Evolutionary conservation across 1,140 invertebrate genomes (phyloP).

Genomic region (Scaptomyza pallida): DNA sequence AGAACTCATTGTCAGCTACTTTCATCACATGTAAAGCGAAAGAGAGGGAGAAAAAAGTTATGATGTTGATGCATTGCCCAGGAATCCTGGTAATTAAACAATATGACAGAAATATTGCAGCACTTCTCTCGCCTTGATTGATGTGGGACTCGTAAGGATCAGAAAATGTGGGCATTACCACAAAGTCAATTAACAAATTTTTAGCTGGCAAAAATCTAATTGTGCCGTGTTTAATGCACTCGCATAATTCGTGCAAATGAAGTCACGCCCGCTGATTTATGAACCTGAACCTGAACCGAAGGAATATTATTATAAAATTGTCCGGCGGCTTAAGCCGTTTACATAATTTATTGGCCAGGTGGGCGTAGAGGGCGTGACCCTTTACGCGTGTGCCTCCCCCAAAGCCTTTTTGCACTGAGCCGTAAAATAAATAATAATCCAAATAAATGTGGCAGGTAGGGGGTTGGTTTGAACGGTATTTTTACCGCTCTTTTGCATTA

Average conservation of each 20-base stretch:
- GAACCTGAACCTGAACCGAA: background rate
- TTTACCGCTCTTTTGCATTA: conserved; percentile 45
- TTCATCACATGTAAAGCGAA: conserved; percentile 40
- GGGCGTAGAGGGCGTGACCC: background rate
- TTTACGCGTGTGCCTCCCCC: background rate
- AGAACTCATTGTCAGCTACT: too few relatives aligned
- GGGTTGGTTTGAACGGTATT: background rate
- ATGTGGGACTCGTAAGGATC: conserved; percentile 11
- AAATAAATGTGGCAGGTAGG: conserved; percentile 52
- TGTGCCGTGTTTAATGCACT: conserved; percentile 36
- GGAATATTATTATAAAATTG: conserved; percentile 49
- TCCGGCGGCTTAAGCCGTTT: conserved; percentile 66
- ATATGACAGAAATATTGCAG: conserved; percentile 80
- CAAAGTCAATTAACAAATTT: conserved; percentile 34
- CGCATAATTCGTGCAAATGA: conserved; percentile 41
- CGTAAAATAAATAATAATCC: conserved; percentile 76
- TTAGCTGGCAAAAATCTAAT: conserved; percentile 28
- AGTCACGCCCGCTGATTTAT: conserved; percentile 64
- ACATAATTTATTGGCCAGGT: conserved; percentile 69
- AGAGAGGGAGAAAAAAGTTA: conserved; percentile 31
- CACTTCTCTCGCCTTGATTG: conserved; percentile 67
- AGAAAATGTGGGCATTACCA: too few relatives aligned
- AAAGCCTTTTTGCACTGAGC: conserved; percentile 15
- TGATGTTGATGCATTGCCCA: conserved; percentile 76
- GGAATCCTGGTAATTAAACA: conserved; percentile 83